phyloP scores from a whole-genome alignment of 2,113 vertebrate species.

The Paracanthobrama guichenoti region DNA sequence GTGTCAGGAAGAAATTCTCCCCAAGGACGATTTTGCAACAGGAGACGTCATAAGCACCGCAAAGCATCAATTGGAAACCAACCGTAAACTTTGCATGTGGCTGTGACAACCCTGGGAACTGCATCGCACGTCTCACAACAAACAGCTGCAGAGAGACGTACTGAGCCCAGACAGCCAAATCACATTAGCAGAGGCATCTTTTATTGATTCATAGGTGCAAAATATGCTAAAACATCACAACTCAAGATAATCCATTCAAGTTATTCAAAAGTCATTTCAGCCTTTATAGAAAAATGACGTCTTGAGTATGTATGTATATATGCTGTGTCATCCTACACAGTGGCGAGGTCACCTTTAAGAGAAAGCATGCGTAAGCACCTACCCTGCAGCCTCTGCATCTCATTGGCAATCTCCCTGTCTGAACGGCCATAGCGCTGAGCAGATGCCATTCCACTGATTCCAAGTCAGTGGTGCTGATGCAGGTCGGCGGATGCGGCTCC shows the following conservation, averaged over 20 bases:
- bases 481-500: conserved; percentile 52
- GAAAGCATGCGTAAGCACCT: conserved; percentile 71
- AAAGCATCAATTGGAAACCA: conserved; percentile 22
- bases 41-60: background rate
- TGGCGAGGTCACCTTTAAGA: conserved; percentile 70
- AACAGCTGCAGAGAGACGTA: background rate
- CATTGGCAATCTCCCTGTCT: conserved; percentile 85
- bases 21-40: conserved; percentile 12
- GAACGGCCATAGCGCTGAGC: conserved; percentile 75
- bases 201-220: background rate
- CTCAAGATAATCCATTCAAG: background rate
- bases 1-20: conserved; percentile 14
- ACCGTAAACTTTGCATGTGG: conserved; percentile 1
- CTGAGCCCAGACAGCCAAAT: background rate
- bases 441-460: conserved; percentile 80
- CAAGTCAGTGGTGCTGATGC: conserved; percentile 44
- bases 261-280: background rate
- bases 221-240: conserved; percentile 8
- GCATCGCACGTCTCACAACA: background rate
- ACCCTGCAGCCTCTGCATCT: conserved; percentile 98
- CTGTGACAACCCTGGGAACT: background rate
- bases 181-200: background rate
- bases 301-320: background rate
- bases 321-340: conserved; percentile 69
- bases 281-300: background rate